These are phyloP conservation scores for Leptopilina boulardi DNA, from an alignment of 1,140 invertebrate genomes.

Conservation along the genomic window DNA sequence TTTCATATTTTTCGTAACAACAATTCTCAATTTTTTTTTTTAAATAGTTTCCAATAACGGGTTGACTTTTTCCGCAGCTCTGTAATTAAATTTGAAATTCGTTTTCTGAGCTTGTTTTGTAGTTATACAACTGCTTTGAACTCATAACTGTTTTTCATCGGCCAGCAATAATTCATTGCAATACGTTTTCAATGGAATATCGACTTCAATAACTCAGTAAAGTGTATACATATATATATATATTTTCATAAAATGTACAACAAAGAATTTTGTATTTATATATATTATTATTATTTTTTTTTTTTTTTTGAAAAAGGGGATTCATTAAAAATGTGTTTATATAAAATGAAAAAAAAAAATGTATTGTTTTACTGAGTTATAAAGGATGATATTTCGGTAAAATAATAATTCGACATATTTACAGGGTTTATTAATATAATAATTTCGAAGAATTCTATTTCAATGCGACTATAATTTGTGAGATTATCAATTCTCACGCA, in stretches of 20 bases:
- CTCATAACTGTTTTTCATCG: slow-evolving; percentile 19
- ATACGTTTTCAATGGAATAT: slow-evolving; percentile 13
- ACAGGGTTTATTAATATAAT: slow-evolving; percentile 2
- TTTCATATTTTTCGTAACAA: slow-evolving; percentile 11
- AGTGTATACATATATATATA: background rate
- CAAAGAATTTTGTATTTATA: background rate
- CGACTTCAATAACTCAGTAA: slow-evolving; percentile 9
- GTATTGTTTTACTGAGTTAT: slow-evolving; percentile 8
- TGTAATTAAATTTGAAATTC: slow-evolving; percentile 17
- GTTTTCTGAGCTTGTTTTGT: slow-evolving; percentile 9
- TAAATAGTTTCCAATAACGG: slow-evolving; percentile 13
- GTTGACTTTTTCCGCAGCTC: background rate
- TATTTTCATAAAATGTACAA: background rate
- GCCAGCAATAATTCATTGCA: slow-evolving; percentile 6
- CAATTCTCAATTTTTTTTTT: background rate
- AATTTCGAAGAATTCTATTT: slow-evolving; percentile 7
- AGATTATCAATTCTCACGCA: slow-evolving; percentile 15
- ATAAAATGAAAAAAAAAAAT: background rate
- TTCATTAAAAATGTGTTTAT: background rate
- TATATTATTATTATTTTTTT: too few relatives aligned
- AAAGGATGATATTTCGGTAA: background rate
- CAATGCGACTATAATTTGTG: slow-evolving; percentile 15
- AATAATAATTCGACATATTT: background rate
- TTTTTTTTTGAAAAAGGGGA: background rate
- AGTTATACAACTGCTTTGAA: slow-evolving; percentile 1